Evolutionary conservation across 92 coral and sea anemone species (phyloP).

Genomic region (Zoanthus sansibaricus): DNA sequence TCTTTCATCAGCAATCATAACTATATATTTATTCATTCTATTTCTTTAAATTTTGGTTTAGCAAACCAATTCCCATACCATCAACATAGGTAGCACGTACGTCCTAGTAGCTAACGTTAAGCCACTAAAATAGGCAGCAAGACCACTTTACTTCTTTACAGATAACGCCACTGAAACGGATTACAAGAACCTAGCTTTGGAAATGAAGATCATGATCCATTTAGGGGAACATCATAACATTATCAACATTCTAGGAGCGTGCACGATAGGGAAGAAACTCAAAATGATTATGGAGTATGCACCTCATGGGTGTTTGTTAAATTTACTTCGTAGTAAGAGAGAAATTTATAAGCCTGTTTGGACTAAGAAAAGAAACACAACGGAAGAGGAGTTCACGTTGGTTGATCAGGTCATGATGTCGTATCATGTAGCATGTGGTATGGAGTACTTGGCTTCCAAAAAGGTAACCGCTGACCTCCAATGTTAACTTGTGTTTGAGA

Average conservation of each 20-base stretch:
- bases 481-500: background rate
- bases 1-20: too few relatives aligned
- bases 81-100: too few relatives aligned
- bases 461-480: conserved; percentile 42
- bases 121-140: too few relatives aligned
- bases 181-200: conserved; percentile 57
- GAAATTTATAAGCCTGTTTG: conserved; percentile 50
- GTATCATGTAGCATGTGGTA: conserved; percentile 55
- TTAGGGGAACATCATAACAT: conserved; percentile 66
- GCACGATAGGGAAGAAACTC: conserved; percentile 54
- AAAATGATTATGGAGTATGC: conserved; percentile 61
- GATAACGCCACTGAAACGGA: conserved; percentile 54
- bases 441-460: conserved; percentile 60
- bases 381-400: conserved; percentile 51
- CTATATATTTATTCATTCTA: too few relatives aligned
- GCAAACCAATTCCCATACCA: too few relatives aligned
- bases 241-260: conserved; percentile 59
- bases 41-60: too few relatives aligned
- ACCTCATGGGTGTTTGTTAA: conserved; percentile 49
- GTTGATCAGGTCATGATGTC: conserved; percentile 50
- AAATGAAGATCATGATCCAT: conserved; percentile 65
- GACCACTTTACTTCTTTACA: background rate
- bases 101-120: too few relatives aligned
- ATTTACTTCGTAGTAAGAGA: conserved; percentile 52
- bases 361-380: conserved; percentile 39